phyloP scores from a whole-genome alignment of 2,113 vertebrate species.

The Pygoscelis antarcticus region DNA sequence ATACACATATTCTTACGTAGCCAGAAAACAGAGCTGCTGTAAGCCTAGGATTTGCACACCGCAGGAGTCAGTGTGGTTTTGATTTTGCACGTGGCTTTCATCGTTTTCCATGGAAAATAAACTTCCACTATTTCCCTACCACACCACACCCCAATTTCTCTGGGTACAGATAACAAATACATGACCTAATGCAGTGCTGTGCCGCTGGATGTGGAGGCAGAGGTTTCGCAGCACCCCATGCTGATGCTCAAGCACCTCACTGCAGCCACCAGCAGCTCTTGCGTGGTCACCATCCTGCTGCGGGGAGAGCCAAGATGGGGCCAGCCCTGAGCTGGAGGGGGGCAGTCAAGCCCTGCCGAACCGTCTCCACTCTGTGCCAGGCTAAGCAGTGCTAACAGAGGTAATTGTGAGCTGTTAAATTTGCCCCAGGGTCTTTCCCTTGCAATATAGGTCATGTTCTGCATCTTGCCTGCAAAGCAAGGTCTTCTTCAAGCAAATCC shows the following conservation, averaged over 20 bases:
- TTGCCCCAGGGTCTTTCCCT: fast-evolving
- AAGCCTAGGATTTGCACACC: background rate
- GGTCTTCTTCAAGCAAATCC: background rate
- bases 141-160: background rate
- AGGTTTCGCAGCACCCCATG: background rate
- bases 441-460: background rate
- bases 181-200: background rate
- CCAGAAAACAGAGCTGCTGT: background rate
- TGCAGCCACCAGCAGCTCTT: background rate
- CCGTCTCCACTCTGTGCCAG: background rate
- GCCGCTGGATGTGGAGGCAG: background rate
- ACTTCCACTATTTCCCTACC: background rate
- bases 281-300: background rate
- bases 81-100: background rate
- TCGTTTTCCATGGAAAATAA: background rate
- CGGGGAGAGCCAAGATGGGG: background rate
- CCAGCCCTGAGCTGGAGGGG: background rate
- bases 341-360: background rate
- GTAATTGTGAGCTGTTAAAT: background rate
- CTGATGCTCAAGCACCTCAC: background rate
- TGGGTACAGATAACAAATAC: background rate
- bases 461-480: background rate
- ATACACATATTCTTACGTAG: fast-evolving
- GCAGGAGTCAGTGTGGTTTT: background rate
- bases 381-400: background rate